These are phyloP conservation scores for Corythornis leucogaster DNA, from an alignment of 2,797 vertebrate species.

Conservation along the genomic window DNA sequence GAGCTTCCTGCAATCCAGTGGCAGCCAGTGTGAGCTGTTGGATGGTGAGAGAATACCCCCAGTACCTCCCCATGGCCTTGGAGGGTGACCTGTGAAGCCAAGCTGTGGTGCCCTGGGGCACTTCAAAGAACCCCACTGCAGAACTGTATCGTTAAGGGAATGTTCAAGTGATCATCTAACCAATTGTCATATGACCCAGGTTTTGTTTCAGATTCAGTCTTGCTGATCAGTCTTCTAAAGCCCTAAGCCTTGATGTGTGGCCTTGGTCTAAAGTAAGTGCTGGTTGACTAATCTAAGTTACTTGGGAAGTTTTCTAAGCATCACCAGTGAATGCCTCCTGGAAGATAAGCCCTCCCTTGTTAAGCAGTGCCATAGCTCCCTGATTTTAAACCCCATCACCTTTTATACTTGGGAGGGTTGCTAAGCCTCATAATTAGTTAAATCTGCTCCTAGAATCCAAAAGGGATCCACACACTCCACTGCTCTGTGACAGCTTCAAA, in stretches of 20 bases:
- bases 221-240: slow-evolving; percentile 69
- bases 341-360: slow-evolving; percentile 79
- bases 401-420: slow-evolving; percentile 77
- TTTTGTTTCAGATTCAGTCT: slow-evolving; percentile 71
- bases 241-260: slow-evolving; percentile 83
- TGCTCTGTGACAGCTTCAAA: slow-evolving; percentile 75
- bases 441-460: slow-evolving; percentile 79
- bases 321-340: slow-evolving; percentile 71
- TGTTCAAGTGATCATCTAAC: slow-evolving; percentile 69
- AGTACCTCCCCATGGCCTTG: accelerated
- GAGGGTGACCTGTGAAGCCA: not conserved
- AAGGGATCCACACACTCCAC: slow-evolving; percentile 77
- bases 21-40: not conserved
- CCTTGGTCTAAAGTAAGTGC: slow-evolving; percentile 78
- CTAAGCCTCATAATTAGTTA: slow-evolving; percentile 86
- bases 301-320: slow-evolving; percentile 74
- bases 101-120: not conserved
- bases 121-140: slow-evolving; percentile 12
- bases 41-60: not conserved
- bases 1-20: not conserved
- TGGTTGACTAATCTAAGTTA: slow-evolving; percentile 86
- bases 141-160: not conserved
- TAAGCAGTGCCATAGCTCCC: slow-evolving; percentile 71
- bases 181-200: slow-evolving; percentile 76
- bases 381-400: slow-evolving; percentile 75